These are phyloP conservation scores for Guaruba guarouba DNA, from an alignment of 2,113 vertebrate species.

Conservation along the genomic window DNA sequence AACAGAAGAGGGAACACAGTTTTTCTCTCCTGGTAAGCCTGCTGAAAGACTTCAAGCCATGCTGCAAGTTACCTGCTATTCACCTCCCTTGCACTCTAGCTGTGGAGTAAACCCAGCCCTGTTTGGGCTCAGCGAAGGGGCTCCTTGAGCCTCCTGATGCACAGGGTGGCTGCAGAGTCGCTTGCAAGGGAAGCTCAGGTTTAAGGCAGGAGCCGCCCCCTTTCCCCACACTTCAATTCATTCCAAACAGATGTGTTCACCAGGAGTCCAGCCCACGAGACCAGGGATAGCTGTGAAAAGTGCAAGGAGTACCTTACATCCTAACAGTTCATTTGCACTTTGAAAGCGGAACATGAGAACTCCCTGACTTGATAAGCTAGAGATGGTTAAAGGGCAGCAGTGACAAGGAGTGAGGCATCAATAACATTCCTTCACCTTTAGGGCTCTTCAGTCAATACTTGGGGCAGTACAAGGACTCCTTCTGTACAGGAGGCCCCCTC, in stretches of 20 bases:
- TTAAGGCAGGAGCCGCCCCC: conserved; percentile 49
- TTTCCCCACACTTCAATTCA: background rate
- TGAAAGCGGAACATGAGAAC: background rate
- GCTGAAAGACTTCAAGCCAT: conserved; percentile 7
- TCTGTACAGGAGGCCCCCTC: background rate
- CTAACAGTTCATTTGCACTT: background rate
- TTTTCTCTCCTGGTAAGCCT: conserved; percentile 43
- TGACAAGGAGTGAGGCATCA: conserved; percentile 11
- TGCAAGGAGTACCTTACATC: conserved; percentile 18
- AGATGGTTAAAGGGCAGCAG: background rate
- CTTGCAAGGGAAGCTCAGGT: conserved; percentile 29
- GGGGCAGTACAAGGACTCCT: background rate
- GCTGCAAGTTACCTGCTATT: background rate
- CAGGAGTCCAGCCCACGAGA: background rate
- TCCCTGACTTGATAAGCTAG: background rate
- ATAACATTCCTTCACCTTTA: conserved; percentile 20
- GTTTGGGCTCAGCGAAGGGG: background rate
- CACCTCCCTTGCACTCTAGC: background rate
- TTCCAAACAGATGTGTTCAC: background rate
- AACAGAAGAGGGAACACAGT: conserved; percentile 72
- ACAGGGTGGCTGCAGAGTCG: background rate
- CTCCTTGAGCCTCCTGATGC: background rate
- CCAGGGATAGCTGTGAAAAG: conserved; percentile 21
- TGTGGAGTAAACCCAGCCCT: background rate
- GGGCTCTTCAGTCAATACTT: conserved; percentile 23